phyloP scores from a whole-genome alignment of 2,797 vertebrate species.

The Rhinatrema bivittatum region DNA sequence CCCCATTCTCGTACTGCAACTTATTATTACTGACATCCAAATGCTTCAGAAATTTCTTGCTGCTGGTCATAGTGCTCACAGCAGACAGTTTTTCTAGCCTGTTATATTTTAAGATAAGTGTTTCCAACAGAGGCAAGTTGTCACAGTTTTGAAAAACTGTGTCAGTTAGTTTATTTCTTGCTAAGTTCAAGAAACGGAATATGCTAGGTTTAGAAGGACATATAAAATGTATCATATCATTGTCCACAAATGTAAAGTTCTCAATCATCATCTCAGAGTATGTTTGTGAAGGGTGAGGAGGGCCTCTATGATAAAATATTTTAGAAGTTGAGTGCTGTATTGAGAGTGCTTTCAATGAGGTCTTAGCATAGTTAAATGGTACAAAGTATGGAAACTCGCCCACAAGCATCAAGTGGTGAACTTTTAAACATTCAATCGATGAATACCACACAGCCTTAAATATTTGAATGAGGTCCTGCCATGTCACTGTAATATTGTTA shows the following conservation, averaged over 20 bases:
- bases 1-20: constrained; percentile 35
- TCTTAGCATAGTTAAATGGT: constrained; percentile 6
- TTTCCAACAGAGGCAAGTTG: constrained; percentile 49
- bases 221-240: constrained; percentile 68
- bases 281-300: neutral
- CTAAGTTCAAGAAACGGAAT: constrained; percentile 64
- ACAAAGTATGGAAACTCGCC: accelerated
- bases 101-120: constrained; percentile 62
- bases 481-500: constrained; percentile 45
- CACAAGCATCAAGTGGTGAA: constrained; percentile 29
- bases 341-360: constrained; percentile 6
- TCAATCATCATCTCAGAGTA: constrained; percentile 66
- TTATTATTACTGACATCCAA: constrained; percentile 74
- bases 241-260: constrained; percentile 54
- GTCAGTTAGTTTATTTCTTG: constrained; percentile 67
- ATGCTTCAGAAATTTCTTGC: constrained; percentile 61
- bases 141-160: constrained; percentile 66
- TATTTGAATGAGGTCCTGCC: constrained; percentile 36
- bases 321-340: neutral
- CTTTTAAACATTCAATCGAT: constrained; percentile 45
- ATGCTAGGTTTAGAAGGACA: constrained; percentile 63
- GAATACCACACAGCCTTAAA: constrained; percentile 50
- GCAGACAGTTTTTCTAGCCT: constrained; percentile 56
- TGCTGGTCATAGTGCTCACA: constrained; percentile 55
- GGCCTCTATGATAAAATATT: neutral